phyloP scores from a whole-genome alignment of 2,113 vertebrate species.

The Orycteropus afer region DNA sequence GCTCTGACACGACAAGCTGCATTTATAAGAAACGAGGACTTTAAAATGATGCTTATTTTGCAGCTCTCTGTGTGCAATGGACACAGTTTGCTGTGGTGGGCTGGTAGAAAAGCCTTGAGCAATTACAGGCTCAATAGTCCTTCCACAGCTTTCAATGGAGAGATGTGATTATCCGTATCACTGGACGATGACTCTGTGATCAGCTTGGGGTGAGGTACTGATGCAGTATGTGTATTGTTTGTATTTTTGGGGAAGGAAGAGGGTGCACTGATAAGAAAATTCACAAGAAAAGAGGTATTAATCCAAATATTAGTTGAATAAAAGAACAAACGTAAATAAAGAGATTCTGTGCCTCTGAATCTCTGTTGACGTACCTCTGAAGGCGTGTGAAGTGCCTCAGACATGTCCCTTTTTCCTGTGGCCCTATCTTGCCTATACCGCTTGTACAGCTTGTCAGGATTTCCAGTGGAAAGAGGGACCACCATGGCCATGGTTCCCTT shows the following conservation, averaged over 20 bases:
- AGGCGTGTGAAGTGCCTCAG: not conserved
- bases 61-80: not conserved
- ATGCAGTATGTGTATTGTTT: not conserved
- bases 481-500: not conserved
- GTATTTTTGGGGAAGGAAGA: not conserved
- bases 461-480: not conserved
- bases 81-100: rapidly evolving
- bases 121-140: not conserved
- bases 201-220: not conserved
- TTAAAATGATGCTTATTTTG: not conserved
- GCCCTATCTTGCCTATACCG: not conserved
- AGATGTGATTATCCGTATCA: not conserved
- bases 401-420: too few species aligned
- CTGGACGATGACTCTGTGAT: not conserved
- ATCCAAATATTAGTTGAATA: not conserved
- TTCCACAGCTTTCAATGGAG: not conserved
- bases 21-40: not conserved
- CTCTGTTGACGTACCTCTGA: not conserved
- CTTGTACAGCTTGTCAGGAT: not conserved
- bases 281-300: not conserved
- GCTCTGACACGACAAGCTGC: not conserved
- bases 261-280: not conserved
- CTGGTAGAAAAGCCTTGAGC: not conserved
- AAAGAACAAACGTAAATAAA: not conserved
- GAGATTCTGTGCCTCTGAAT: not conserved